Base-by-base conservation (phyloP, 2,888 invertebrate species). In the Neoitamus cyanurus region DNA sequence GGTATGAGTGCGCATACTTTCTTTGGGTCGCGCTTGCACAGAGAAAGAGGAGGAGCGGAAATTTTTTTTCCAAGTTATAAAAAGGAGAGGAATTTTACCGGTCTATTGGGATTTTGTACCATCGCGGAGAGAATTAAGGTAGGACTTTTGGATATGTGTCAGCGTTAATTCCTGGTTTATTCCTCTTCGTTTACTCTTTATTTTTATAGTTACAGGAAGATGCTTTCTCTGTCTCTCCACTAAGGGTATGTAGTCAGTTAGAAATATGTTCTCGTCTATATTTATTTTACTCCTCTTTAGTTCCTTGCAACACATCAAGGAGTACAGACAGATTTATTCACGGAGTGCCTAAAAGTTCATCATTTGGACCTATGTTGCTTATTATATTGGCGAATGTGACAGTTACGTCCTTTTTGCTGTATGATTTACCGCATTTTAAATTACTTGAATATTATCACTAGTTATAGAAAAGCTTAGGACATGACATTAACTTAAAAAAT, bases 31-130 rank as follows among this genome's bases (percentile, higher is more conserved):
- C 69, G 80, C 34, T 11, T 37, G 13, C 75, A 75, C 25, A 69
- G 37, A 82, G 82, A 82, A 68, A 69, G 69, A 37, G 69, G 82
- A 82, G 82, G 82, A 69, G 69, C 69, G 37, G 82, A 69, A 36
- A 28, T 15, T 36, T 82, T 25, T 69, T 37, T 69, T 36, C 31
- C 20, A 82, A 37, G 75, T 28, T 58, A 58, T 58, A 58, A 58
- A 58, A 58, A 58, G 58, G 58, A 37, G 69, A 82, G 69, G 25
- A 69, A 69, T 68, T 69, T 82, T 82, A 69, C 82, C 82, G 82
- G 82, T 78, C 48, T 15, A 31, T 25, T 46, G 46, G n/a, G 48
- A 58, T 46, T 42, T 75, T 46, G 46, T 42, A 73, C 20, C 20
- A 34, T 75, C 28, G 72, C 3, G 20, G 20, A 13, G 72, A 28